phyloP scores from a whole-genome alignment of 2,888 invertebrate genomes.

The Cephus runcator region DNA sequence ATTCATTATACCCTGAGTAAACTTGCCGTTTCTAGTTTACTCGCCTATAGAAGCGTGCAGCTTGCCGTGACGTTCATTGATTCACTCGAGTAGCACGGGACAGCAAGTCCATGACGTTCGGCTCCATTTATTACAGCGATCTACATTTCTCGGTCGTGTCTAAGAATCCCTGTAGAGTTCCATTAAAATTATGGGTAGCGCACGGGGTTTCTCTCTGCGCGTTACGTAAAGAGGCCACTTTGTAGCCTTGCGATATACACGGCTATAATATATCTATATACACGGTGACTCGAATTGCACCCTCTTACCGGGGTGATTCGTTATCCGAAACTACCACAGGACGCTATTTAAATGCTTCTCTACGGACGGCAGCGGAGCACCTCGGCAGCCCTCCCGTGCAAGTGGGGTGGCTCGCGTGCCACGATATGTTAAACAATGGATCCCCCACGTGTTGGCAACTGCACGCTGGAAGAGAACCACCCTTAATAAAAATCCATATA shows the following conservation, averaged over 20 bases:
- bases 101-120: background rate
- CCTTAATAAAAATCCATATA: background rate
- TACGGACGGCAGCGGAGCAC: slow-evolving; percentile 36
- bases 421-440: slow-evolving; percentile 36
- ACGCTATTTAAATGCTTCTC: slow-evolving; percentile 38
- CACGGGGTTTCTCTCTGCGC: background rate
- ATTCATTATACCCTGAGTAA: background rate
- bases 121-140: background rate
- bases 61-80: background rate
- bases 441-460: background rate
- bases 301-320: slow-evolving; percentile 35
- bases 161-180: background rate
- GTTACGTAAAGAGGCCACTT: slow-evolving; percentile 30
- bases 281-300: slow-evolving; percentile 35
- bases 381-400: slow-evolving; percentile 27
- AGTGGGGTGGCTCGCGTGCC: slow-evolving; percentile 28
- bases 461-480: background rate
- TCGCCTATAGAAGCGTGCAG: background rate
- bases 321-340: slow-evolving; percentile 37
- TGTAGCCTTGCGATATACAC: slow-evolving; percentile 36
- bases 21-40: too few relatives aligned
- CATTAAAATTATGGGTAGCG: background rate
- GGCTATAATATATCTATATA: slow-evolving; percentile 23
- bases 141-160: background rate
- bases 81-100: background rate